Evolutionary conservation across 37 sponge, comb jelly and placozoan genomes (phyloP).

Genomic region (Ianthella basta): DNA sequence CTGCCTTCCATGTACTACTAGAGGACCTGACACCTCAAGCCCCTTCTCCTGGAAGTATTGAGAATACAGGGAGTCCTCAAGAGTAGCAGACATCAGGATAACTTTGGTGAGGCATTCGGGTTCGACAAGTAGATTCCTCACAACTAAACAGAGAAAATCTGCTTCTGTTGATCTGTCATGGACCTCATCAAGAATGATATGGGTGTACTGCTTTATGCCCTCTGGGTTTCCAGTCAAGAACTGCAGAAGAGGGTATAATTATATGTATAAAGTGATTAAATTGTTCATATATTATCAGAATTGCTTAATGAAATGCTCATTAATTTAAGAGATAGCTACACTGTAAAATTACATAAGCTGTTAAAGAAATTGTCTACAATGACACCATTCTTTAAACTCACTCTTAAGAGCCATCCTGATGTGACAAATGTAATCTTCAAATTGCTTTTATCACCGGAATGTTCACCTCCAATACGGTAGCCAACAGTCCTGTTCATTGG

Average conservation of each 20-base stretch:
- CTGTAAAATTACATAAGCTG: too few relatives aligned
- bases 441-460: not conserved
- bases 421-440: constrained; percentile 68
- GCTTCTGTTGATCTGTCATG: constrained; percentile 67
- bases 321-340: too few relatives aligned
- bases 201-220: constrained; percentile 55
- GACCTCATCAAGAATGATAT: constrained; percentile 79
- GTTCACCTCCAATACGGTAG: constrained; percentile 69
- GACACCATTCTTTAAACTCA: constrained; percentile 18
- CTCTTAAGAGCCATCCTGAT: constrained; percentile 71
- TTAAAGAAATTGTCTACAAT: not conserved
- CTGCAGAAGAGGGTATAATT: too few relatives aligned
- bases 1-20: constrained; percentile 60
- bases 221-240: not conserved
- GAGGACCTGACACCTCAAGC: constrained; percentile 45
- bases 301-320: too few relatives aligned
- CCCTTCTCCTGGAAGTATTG: constrained; percentile 53
- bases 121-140: constrained; percentile 50
- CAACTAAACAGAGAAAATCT: constrained; percentile 65
- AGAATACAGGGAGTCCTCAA: constrained; percentile 50
- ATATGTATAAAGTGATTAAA: too few relatives aligned
- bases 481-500: constrained; percentile 61
- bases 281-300: too few relatives aligned
- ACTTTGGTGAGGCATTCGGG: constrained; percentile 30
- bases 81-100: constrained; percentile 83